Evolutionary conservation across 2,797 vertebrate genomes (phyloP).

Genomic region (Pelobates cultripes): DNA sequence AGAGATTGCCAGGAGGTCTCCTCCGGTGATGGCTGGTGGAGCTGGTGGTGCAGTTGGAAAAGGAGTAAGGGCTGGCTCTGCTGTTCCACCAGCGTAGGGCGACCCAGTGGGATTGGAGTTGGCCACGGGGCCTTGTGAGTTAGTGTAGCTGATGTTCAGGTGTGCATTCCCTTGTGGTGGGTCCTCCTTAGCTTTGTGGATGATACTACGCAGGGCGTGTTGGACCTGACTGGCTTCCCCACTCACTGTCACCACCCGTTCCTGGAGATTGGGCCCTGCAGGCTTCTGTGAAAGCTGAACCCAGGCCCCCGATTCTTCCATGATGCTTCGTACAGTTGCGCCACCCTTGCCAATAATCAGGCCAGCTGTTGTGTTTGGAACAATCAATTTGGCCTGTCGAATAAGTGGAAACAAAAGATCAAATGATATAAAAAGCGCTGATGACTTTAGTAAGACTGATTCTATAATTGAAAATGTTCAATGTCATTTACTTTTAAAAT

Average conservation of each 20-base stretch:
- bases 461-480: background rate
- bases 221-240: constrained; percentile 92
- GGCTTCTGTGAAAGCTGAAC: constrained; percentile 96
- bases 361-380: constrained; percentile 93
- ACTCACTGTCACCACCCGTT: constrained; percentile 93
- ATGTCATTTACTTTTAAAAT: too few relatives aligned
- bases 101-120: constrained; percentile 96
- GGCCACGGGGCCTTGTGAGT: constrained; percentile 91
- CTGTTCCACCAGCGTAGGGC: constrained; percentile 89
- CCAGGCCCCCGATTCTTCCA: constrained; percentile 96
- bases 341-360: constrained; percentile 94
- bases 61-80: constrained; percentile 83
- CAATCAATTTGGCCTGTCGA: constrained; percentile 89
- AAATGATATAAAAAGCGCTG: background rate
- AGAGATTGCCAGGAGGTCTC: constrained; percentile 92
- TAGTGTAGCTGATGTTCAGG: constrained; percentile 95
- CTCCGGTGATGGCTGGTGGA: constrained; percentile 90
- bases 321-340: constrained; percentile 90
- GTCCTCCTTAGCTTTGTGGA: constrained; percentile 95
- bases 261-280: constrained; percentile 93
- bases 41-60: constrained; percentile 84
- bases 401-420: constrained; percentile 33
- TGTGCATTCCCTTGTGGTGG: constrained; percentile 92
- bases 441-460: too few relatives aligned
- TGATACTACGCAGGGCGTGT: constrained; percentile 91